Base-by-base conservation (phyloP, 92 coral and sea anemone genomes). In the Paramuricea clavata region DNA sequence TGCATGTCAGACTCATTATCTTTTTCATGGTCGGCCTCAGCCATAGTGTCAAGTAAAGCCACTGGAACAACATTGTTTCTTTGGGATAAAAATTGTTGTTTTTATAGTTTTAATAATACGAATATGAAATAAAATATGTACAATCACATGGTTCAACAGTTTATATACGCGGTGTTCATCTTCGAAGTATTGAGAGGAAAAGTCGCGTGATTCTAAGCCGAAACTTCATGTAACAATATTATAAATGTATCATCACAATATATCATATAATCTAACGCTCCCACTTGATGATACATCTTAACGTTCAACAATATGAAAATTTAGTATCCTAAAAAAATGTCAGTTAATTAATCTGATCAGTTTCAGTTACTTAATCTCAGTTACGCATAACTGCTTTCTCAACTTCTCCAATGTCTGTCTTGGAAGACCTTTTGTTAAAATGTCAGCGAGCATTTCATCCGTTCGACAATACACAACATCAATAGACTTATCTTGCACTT, bases 371-470 rank as follows among this genome's bases (percentile, higher is more conserved):
- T 39, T 39, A 16, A 61, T 30, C 30, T 61, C 11, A 30, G 17
- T 67, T n/a, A 67, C 41, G 6, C 41, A 1, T 67, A 67, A 67
- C 19, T 30, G 36, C 11, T 30, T 47, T 59, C 86, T 82, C 21
- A 82, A 82, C 30, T 68, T 82, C 33, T 82, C 60, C 17, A 82
- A 82, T 25, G 86, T 34, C 15, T 36, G 57, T 44, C 64, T 82
- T 44, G 86, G 74, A 25, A 82, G 73, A 33, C 35, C 78, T 49
- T 82, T 82, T 0, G 78, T 82, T 34, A 65, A 22, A 25, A 82
- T 50, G 56, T 82, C 78, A 39, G 85, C 85, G 11, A 82, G 17
- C 78, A 82, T 82, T 28, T 82, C 12, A 35, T 82, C 86, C 12
- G 86, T 82, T 41, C 11, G 52, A 39, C 78, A 67, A 67, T 82